phyloP scores from a whole-genome alignment of 2,888 invertebrate genomes.

The Trissoscelio sp. region DNA sequence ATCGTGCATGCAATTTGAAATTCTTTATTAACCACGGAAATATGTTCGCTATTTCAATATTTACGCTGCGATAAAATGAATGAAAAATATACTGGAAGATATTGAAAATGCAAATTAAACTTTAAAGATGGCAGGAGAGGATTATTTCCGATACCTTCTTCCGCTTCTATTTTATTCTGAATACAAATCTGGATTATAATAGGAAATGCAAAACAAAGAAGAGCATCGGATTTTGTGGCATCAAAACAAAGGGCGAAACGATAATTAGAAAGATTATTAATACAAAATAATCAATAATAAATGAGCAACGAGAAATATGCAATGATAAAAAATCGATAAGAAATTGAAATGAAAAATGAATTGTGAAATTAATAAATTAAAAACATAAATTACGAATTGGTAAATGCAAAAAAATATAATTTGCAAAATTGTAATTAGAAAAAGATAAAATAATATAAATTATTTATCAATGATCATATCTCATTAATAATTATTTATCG shows the following conservation, averaged over 20 bases:
- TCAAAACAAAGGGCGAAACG: background rate
- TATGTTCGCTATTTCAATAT: background rate
- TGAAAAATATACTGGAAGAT: conserved; percentile 12
- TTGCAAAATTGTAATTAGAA: too few relatives aligned
- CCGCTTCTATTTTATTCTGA: conserved; percentile 1
- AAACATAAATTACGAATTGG: too few relatives aligned
- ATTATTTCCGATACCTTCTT: background rate
- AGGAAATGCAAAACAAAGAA: background rate
- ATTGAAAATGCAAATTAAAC: conserved; percentile 42
- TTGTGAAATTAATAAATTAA: too few relatives aligned
- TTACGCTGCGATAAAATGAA: background rate
- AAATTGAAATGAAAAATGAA: too few relatives aligned
- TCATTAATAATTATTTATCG: too few relatives aligned
- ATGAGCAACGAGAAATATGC: too few relatives aligned
- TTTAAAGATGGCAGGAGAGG: conserved; percentile 1
- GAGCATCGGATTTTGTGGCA: conserved; percentile 2
- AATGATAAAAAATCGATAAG: too few relatives aligned
- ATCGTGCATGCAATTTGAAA: background rate
- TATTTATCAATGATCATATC: too few relatives aligned
- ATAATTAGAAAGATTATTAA: conserved; percentile 7
- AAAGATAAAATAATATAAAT: too few relatives aligned
- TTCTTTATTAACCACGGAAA: background rate
- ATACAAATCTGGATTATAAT: conserved; percentile 7
- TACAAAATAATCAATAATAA: too few relatives aligned
- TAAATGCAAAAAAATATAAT: too few relatives aligned